phyloP scores from a whole-genome alignment of 2,888 invertebrate genomes.

The Gymnocheta viridis region DNA sequence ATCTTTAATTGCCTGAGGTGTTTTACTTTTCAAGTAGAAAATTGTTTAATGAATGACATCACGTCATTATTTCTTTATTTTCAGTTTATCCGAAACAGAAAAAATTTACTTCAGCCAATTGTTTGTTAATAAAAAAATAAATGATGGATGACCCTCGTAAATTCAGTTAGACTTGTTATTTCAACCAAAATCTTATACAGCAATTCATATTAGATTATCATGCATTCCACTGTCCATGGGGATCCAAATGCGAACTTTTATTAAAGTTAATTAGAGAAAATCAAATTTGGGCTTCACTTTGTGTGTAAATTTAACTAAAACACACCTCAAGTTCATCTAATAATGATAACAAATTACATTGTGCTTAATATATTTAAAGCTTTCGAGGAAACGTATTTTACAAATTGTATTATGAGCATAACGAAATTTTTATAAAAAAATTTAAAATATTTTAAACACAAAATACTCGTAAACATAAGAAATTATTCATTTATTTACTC shows the following conservation, averaged over 20 bases:
- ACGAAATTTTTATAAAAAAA: neutral
- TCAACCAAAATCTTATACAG: too few species aligned
- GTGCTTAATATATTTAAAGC: neutral
- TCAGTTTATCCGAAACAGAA: too few species aligned
- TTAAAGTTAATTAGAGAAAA: neutral
- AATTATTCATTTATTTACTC: neutral
- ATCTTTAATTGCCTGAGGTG: too few species aligned
- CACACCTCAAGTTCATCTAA: neutral
- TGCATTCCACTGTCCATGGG: neutral
- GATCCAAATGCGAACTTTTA: neutral
- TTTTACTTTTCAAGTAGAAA: too few species aligned
- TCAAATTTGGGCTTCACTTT: neutral
- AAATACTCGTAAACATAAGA: neutral
- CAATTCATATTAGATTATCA: too few species aligned
- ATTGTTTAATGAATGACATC: too few species aligned
- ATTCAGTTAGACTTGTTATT: too few species aligned
- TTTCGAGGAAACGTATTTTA: neutral
- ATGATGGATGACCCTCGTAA: too few species aligned
- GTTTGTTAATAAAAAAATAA: too few species aligned
- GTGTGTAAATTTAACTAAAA: neutral
- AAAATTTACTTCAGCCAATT: too few species aligned
- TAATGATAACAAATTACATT: conserved; percentile 15
- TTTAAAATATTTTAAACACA: neutral
- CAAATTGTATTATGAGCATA: neutral
- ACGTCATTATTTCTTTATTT: too few species aligned